These are phyloP conservation scores for Phrixothrix hirtus DNA, from an alignment of 2,888 invertebrate species.

Conservation along the genomic window DNA sequence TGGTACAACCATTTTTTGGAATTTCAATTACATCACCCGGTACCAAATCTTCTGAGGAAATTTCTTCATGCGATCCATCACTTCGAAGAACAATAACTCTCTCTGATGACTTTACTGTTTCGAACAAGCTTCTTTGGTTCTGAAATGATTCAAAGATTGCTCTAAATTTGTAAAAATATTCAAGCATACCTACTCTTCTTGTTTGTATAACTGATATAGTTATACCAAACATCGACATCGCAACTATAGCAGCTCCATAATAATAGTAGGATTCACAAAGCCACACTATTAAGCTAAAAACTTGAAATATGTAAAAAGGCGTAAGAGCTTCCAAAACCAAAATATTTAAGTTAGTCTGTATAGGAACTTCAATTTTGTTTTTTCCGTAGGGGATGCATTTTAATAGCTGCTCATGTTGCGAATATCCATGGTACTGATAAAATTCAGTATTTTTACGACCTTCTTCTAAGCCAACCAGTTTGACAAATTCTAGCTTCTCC, in stretches of 20 bases:
- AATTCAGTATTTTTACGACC: slow-evolving; percentile 66
- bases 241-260: slow-evolving; percentile 82
- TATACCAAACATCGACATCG: slow-evolving; percentile 83
- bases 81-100: slow-evolving; percentile 67
- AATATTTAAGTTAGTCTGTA: slow-evolving; percentile 72
- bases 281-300: slow-evolving; percentile 90
- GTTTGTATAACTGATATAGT: slow-evolving; percentile 83
- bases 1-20: slow-evolving; percentile 79
- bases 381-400: slow-evolving; percentile 80
- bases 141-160: slow-evolving; percentile 53
- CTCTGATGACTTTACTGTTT: slow-evolving; percentile 78
- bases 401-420: slow-evolving; percentile 63
- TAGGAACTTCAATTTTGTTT: slow-evolving; percentile 82
- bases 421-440: slow-evolving; percentile 65
- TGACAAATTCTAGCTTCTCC: slow-evolving; percentile 66
- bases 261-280: slow-evolving; percentile 84
- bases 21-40: slow-evolving; percentile 89
- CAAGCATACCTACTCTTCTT: slow-evolving; percentile 64
- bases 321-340: slow-evolving; percentile 85
- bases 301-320: slow-evolving; percentile 94
- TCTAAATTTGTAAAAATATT: too few relatives aligned
- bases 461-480: slow-evolving; percentile 74
- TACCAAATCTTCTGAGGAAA: slow-evolving; percentile 75
- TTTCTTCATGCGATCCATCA: slow-evolving; percentile 56
- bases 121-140: slow-evolving; percentile 87